Conservation (phyloP, 2,888 invertebrate species). For the Coenonympha arcania region DNA sequence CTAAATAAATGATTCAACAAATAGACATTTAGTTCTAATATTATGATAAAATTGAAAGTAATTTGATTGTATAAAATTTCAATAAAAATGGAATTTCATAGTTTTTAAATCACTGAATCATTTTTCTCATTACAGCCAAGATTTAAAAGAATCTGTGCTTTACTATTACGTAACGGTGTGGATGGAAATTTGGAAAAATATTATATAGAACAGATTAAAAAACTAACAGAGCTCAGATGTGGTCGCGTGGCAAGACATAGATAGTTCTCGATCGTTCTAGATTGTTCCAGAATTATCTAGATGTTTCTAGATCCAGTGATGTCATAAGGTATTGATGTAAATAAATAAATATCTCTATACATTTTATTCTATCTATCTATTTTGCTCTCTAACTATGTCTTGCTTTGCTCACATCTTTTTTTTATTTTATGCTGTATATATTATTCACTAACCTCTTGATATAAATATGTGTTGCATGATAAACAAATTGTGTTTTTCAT, state of each 20-base stretch:
- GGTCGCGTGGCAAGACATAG: conserved; percentile 73
- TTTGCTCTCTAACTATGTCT: conserved; percentile 70
- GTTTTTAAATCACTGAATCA: no score
- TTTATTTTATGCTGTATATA: conserved; percentile 16
- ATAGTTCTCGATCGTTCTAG: conserved; percentile 35
- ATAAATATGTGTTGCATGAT: conserved; percentile 14
- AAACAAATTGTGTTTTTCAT: no score
- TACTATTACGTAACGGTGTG: conserved; percentile 48
- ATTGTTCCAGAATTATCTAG: conserved; percentile 31
- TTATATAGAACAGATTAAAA: conserved; percentile 30
- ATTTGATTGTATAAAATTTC: no score
- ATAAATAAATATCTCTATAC: conserved; percentile 26
- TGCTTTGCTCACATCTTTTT: conserved; percentile 64
- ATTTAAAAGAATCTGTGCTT: no score
- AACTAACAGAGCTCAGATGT: conserved; percentile 69
- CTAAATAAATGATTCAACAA: no score
- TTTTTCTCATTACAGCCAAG: no score
- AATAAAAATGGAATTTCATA: no score
- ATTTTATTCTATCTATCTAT: conserved; percentile 39
- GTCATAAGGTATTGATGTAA: conserved; percentile 52
- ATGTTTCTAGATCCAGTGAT: conserved; percentile 33
- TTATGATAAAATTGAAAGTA: no score
- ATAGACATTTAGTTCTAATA: no score
- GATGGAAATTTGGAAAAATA: conserved; percentile 29
- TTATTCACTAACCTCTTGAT: conserved; percentile 23